A percentile compares a stretch with the other conserved stretches of the same genome.
phyloP scores from a whole-genome alignment of 2,888 invertebrate genomes.

The Eumacrocentrus americanus region DNA sequence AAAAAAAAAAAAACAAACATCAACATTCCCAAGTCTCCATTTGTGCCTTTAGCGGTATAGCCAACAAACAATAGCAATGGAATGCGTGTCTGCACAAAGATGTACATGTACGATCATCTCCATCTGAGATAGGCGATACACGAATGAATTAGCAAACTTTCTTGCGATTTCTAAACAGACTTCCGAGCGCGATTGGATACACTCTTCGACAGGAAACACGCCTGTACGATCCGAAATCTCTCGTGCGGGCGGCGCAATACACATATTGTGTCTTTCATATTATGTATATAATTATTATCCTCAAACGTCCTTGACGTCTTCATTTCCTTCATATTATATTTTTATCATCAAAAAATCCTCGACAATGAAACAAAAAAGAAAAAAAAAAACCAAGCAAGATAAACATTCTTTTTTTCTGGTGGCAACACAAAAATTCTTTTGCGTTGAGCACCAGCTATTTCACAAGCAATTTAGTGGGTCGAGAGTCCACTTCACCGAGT shows the following conservation, averaged over 20 bases:
- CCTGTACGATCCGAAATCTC: slow-evolving; percentile 18
- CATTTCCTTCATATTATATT: not conserved
- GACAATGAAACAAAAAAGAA: not conserved
- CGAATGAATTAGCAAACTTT: slow-evolving; percentile 41
- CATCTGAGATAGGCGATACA: slow-evolving; percentile 10
- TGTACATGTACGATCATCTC: slow-evolving; percentile 14
- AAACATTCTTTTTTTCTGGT: no score
- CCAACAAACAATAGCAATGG: slow-evolving; percentile 25
- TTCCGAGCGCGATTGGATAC: slow-evolving; percentile 34
- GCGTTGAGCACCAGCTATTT: not conserved
- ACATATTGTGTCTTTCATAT: no score
- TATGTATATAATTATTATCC: no score
- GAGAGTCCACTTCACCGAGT: not conserved
- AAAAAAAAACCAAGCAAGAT: no score
- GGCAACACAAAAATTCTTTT: not conserved
- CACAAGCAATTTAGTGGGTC: slow-evolving; percentile 6
- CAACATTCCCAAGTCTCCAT: not conserved
- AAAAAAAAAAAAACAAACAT: not conserved
- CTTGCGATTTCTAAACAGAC: slow-evolving; percentile 48
- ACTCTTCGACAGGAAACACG: slow-evolving; percentile 17
- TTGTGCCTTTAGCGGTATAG: slow-evolving; percentile 8
- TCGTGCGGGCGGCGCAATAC: no score
- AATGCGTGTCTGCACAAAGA: slow-evolving; percentile 14
- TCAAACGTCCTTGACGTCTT: no score
- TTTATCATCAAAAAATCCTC: not conserved